A percentile compares a stretch with the other conserved stretches of the same genome.
phyloP scores from a whole-genome alignment of 2,888 invertebrate genomes.

The Stomorhina lunata region DNA sequence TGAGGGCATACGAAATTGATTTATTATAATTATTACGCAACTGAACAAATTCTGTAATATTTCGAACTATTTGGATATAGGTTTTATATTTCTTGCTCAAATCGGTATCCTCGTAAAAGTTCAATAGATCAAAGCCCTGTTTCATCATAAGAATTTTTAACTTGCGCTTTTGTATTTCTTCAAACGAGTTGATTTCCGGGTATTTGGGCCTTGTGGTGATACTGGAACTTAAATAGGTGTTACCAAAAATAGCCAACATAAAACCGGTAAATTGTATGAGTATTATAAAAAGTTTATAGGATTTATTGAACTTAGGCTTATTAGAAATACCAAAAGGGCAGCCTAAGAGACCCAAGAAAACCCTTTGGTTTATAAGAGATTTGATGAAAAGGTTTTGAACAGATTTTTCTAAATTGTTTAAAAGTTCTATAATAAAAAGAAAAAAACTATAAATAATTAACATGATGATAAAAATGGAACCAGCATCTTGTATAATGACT shows the following conservation, averaged over 20 bases:
- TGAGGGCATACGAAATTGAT: not conserved
- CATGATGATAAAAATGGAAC: not conserved
- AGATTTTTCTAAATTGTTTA: not conserved
- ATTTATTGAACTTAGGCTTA: not conserved
- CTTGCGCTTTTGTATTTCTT: not conserved
- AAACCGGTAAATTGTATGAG: not conserved
- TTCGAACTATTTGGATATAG: not conserved
- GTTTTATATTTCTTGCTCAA: not conserved
- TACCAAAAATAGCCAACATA: not conserved
- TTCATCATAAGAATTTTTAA: constrained; percentile 5
- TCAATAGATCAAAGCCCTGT: not conserved
- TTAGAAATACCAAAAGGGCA: not conserved
- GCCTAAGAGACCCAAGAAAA: constrained; percentile 1
- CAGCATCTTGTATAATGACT: not conserved
- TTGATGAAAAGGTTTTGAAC: not conserved
- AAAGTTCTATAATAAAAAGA: not conserved
- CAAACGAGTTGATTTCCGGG: not conserved
- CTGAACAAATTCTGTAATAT: not conserved
- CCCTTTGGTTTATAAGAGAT: not conserved
- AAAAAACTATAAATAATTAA: not conserved
- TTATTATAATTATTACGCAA: constrained; percentile 10
- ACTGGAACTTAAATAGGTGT: not conserved
- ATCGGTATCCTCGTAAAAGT: not conserved
- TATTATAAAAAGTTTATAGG: not conserved
- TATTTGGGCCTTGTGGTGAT: not conserved